Evolutionary conservation across 1,140 invertebrate genomes (phyloP).

Genomic region (Acyrthosiphon pisum): DNA sequence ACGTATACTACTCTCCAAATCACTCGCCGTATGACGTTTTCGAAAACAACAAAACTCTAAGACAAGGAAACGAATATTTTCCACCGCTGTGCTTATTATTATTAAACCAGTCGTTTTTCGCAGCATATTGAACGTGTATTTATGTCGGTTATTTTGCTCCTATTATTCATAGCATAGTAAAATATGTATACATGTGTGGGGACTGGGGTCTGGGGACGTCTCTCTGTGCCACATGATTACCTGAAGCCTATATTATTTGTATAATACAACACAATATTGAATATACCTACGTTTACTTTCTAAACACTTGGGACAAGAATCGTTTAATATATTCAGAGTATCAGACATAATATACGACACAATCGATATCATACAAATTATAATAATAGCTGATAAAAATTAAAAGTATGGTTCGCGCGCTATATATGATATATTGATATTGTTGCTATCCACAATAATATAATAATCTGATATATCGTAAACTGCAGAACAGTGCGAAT

Average conservation of each 20-base stretch:
- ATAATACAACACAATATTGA: not conserved
- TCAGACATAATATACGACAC: not conserved
- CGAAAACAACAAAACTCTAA: not conserved
- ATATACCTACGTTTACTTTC: not conserved
- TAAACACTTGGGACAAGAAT: not conserved
- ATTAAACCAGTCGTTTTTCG: not conserved
- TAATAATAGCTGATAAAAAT: not conserved
- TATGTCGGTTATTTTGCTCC: not conserved
- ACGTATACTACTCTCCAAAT: not conserved
- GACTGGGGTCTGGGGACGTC: not conserved
- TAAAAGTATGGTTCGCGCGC: not conserved
- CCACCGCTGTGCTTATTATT: not conserved
- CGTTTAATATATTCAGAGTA: not conserved
- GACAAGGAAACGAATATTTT: slow-evolving; percentile 4
- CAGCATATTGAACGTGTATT: not conserved
- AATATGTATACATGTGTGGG: not conserved
- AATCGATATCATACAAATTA: not conserved
- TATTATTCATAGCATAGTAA: not conserved
- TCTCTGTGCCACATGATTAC: slow-evolving; percentile 3
- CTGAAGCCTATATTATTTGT: not conserved
- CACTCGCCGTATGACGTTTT: not conserved
- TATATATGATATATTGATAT: not conserved
- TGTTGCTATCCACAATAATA: not conserved
- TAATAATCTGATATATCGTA: not conserved
- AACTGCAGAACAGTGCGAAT: not conserved